Conservation (phyloP, 2,888 invertebrate species). For the Melikaiella ostensackeni region DNA sequence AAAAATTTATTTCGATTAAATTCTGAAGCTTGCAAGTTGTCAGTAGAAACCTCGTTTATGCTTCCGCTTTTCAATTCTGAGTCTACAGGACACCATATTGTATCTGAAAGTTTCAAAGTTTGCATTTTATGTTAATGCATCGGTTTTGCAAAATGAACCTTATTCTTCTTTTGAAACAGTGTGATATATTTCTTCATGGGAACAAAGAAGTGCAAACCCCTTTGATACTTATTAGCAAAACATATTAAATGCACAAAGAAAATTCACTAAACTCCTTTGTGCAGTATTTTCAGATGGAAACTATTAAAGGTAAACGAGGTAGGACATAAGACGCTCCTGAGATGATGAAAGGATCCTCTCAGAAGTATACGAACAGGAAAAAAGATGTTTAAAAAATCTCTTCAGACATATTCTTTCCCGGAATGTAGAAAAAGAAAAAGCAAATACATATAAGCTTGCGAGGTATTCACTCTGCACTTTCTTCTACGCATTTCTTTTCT, state of each 20-base stretch:
- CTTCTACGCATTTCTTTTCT: not conserved
- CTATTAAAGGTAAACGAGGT: not conserved
- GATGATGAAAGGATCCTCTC: slow-evolving; percentile 7
- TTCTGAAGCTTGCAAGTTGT: not conserved
- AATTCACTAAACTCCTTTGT: not conserved
- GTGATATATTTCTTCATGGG: too few relatives aligned
- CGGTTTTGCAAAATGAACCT: too few relatives aligned
- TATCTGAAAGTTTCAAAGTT: too few relatives aligned
- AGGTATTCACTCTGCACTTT: slow-evolving; percentile 19
- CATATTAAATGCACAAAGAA: not conserved
- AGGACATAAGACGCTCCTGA: not conserved
- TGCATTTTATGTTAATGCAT: too few relatives aligned
- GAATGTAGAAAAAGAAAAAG: not conserved
- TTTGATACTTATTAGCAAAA: too few relatives aligned
- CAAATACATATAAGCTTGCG: slow-evolving; percentile 7
- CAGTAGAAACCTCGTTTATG: not conserved
- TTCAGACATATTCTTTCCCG: not conserved
- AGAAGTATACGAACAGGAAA: not conserved
- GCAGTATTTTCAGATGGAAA: not conserved
- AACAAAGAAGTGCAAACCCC: too few relatives aligned
- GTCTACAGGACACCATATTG: not conserved
- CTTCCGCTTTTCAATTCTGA: not conserved
- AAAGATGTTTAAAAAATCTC: slow-evolving; percentile 11
- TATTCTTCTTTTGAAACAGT: too few relatives aligned
- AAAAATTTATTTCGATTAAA: not conserved